Evolutionary conservation across 2,888 invertebrate species (phyloP).

Genomic region (Philereme vetulata): DNA sequence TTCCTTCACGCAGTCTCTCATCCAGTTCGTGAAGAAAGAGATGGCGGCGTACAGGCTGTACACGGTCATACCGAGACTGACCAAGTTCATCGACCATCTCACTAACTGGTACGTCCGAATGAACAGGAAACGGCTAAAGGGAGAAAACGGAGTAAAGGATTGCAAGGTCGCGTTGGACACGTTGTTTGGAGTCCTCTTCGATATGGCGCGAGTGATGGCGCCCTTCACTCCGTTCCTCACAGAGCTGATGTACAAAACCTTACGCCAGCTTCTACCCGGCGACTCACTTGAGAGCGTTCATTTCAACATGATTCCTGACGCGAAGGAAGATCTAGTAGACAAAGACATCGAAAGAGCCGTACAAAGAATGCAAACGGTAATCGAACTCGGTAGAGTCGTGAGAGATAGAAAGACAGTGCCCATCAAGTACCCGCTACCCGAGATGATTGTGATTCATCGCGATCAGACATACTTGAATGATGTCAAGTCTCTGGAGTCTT

Average conservation of each 20-base stretch:
- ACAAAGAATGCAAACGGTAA: slow-evolving; percentile 95
- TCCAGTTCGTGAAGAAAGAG: slow-evolving; percentile 94
- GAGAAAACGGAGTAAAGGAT: slow-evolving; percentile 92
- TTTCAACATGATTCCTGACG: slow-evolving; percentile 93
- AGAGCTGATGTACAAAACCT: slow-evolving; percentile 96
- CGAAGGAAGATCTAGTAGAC: slow-evolving; percentile 89
- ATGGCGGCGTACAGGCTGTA: slow-evolving; percentile 98
- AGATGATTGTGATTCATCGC: slow-evolving; percentile 97
- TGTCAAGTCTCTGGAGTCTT: slow-evolving; percentile 90
- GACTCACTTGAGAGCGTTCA: slow-evolving; percentile 91
- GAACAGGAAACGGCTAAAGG: slow-evolving; percentile 97
- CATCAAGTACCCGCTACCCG: slow-evolving; percentile 97
- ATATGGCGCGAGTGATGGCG: slow-evolving; percentile 96
- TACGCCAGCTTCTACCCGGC: slow-evolving; percentile 86
- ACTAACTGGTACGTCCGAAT: slow-evolving; percentile 99
- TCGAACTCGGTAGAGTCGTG: slow-evolving; percentile 96
- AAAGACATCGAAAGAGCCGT: slow-evolving; percentile 95
- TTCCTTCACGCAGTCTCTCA: slow-evolving; percentile 96
- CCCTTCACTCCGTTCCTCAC: slow-evolving; percentile 98
- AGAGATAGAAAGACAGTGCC: slow-evolving; percentile 97
- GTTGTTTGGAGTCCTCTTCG: slow-evolving; percentile 93
- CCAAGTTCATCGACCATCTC: slow-evolving; percentile 98
- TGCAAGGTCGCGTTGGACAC: slow-evolving; percentile 94
- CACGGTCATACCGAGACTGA: slow-evolving; percentile 96
- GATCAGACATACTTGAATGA: slow-evolving; percentile 90